phyloP scores from a whole-genome alignment of 2,797 vertebrate genomes.

The Coccyzus lansbergi region DNA sequence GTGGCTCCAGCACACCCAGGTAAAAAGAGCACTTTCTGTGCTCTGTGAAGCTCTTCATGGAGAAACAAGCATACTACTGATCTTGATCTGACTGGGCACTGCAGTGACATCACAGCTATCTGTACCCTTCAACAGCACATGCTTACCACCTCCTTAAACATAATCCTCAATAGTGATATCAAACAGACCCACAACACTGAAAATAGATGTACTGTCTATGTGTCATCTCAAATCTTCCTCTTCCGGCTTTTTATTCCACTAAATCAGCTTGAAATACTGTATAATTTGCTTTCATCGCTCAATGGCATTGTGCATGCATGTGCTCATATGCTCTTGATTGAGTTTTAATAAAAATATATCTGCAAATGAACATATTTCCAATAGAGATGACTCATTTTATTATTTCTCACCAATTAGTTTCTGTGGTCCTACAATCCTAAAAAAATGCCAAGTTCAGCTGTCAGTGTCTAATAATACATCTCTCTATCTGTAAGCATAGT shows the following conservation, averaged over 20 bases:
- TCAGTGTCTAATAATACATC: constrained; percentile 14
- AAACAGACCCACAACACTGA: neutral
- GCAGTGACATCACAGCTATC: rapidly evolving
- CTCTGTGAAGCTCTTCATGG: neutral
- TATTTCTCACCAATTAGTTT: constrained; percentile 22
- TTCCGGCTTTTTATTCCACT: neutral
- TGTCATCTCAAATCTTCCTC: neutral
- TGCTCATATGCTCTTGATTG: neutral
- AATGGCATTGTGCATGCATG: neutral
- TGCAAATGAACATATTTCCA: constrained; percentile 16
- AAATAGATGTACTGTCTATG: rapidly evolving
- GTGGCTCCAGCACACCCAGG: neutral
- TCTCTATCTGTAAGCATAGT: neutral
- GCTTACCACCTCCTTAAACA: neutral
- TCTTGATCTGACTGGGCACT: neutral
- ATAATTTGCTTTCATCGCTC: neutral
- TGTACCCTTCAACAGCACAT: neutral
- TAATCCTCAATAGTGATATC: neutral
- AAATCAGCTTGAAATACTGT: neutral
- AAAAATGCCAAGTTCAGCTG: constrained; percentile 8
- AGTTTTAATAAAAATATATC: constrained; percentile 1
- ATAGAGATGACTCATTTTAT: constrained; percentile 3
- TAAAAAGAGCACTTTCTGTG: neutral
- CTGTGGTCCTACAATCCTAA: neutral
- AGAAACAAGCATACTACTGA: neutral